Conservation (phyloP, 2,113 vertebrate genomes). For the Epinephelus cyanopodus region DNA sequence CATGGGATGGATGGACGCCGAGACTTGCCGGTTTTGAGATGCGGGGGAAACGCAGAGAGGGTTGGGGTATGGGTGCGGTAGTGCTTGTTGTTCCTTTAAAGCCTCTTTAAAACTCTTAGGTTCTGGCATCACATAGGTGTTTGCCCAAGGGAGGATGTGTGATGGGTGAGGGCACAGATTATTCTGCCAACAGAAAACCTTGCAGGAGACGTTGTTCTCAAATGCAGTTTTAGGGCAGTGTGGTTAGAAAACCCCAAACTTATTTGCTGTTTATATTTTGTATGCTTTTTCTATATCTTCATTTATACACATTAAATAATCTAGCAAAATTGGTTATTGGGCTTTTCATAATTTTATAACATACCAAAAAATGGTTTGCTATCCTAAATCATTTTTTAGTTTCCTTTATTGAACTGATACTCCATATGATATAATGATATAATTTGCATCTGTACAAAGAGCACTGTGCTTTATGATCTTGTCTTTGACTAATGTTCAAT, state of each 20-base stretch:
- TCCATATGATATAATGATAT: not conserved
- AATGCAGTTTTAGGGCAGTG: not conserved
- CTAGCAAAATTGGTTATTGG: not conserved
- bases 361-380: not conserved
- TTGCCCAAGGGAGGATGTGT: conserved; percentile 38
- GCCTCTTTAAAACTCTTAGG: conserved; percentile 48
- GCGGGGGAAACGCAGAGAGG: conserved; percentile 16
- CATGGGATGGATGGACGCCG: conserved; percentile 65
- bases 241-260: conserved; percentile 14
- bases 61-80: conserved; percentile 48
- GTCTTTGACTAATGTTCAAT: not conserved
- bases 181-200: conserved; percentile 51
- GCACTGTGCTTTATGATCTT: not conserved
- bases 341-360: not conserved
- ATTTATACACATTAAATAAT: not conserved
- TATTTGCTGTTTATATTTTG: not conserved
- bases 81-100: conserved; percentile 56
- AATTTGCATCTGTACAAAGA: not conserved
- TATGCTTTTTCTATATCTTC: not conserved
- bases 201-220: conserved; percentile 36
- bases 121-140: conserved; percentile 51
- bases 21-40: conserved; percentile 57
- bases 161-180: conserved; percentile 39
- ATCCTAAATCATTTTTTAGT: not conserved
- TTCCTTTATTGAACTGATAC: not conserved